Conservation (phyloP, 2,113 vertebrate genomes). For the Antennarius striatus region DNA sequence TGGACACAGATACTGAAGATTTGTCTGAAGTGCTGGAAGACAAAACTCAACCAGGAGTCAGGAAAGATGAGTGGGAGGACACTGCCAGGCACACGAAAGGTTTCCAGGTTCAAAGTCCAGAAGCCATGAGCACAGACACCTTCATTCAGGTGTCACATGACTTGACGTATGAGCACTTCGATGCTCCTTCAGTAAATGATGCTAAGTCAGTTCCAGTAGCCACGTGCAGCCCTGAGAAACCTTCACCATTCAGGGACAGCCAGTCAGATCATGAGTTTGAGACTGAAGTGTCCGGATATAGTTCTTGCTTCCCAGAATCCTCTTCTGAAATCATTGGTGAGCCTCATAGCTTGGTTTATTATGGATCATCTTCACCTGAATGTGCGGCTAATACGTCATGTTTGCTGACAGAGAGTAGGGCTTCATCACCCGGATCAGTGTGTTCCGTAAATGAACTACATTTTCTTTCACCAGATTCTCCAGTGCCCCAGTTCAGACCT, state of each 20-base stretch:
- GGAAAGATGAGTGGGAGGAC: constrained; percentile 16
- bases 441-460: constrained; percentile 47
- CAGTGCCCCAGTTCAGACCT: constrained; percentile 57
- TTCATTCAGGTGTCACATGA: constrained; percentile 59
- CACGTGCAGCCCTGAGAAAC: constrained; percentile 30
- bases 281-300: constrained; percentile 1
- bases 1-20: constrained; percentile 26
- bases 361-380: constrained; percentile 48
- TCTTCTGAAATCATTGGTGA: constrained; percentile 25
- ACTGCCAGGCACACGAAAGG: not conserved
- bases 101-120: constrained; percentile 10
- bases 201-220: constrained; percentile 1
- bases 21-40: constrained; percentile 9
- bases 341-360: constrained; percentile 6
- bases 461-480: constrained; percentile 53
- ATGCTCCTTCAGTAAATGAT: constrained; percentile 11
- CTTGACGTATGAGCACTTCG: constrained; percentile 31
- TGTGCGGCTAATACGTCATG: constrained; percentile 11
- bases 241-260: not conserved
- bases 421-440: constrained; percentile 56
- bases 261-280: constrained; percentile 21
- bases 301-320: constrained; percentile 16
- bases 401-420: constrained; percentile 41
- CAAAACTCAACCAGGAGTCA: constrained; percentile 16
- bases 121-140: not conserved